Evolutionary conservation across 2,113 vertebrate genomes (phyloP).

Genomic region (human (Homo sapiens)): DNA sequence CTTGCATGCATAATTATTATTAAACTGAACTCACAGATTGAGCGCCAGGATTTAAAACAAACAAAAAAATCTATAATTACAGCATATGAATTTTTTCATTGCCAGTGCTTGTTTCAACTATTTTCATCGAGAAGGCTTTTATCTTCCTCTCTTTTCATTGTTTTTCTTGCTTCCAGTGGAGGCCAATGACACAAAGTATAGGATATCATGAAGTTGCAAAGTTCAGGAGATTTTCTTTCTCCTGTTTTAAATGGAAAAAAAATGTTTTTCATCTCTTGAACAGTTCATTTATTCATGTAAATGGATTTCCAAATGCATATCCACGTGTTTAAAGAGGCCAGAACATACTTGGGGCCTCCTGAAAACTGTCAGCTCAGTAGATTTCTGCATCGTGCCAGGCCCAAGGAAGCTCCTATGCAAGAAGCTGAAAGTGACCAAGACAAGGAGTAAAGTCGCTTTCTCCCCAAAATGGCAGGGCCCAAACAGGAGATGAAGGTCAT

Average conservation of each 20-base stretch:
- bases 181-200: slow-evolving; percentile 50
- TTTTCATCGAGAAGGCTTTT: background rate
- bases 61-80: slow-evolving; percentile 78
- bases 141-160: slow-evolving; percentile 47
- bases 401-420: background rate
- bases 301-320: slow-evolving; percentile 44
- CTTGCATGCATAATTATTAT: slow-evolving; percentile 78
- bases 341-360: background rate
- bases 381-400: background rate
- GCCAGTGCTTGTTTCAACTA: slow-evolving; percentile 17
- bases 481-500: background rate
- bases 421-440: background rate
- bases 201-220: slow-evolving; percentile 29
- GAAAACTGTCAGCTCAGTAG: background rate
- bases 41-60: slow-evolving; percentile 75
- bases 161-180: slow-evolving; percentile 24
- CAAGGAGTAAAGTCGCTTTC: background rate
- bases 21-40: slow-evolving; percentile 67
- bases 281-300: slow-evolving; percentile 44
- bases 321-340: slow-evolving; percentile 2
- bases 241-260: slow-evolving; percentile 2
- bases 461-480: background rate
- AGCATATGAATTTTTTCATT: slow-evolving; percentile 48
- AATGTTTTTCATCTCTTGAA: background rate
- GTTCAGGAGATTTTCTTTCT: slow-evolving; percentile 61